phyloP scores from a whole-genome alignment of 2,113 vertebrate species.

The Anseranas semipalmata region DNA sequence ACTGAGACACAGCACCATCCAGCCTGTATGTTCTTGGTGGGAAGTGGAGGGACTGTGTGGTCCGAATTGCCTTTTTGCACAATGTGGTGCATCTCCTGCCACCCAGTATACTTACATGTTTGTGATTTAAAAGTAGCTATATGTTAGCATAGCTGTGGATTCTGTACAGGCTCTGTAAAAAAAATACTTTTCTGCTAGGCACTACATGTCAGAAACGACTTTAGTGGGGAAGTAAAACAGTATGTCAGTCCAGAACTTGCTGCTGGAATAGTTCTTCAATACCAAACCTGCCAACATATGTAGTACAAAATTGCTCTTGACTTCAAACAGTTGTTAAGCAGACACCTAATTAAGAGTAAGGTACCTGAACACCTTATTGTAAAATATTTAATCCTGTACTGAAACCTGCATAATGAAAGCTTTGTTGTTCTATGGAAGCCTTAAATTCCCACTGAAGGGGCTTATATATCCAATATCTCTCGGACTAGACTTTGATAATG shows the following conservation, averaged over 20 bases:
- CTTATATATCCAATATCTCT: neutral
- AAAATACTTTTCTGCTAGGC: neutral
- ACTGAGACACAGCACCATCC: neutral
- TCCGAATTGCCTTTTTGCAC: neutral
- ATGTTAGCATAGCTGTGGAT: neutral
- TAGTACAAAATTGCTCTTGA: neutral
- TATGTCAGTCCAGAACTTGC: neutral
- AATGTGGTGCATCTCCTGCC: neutral
- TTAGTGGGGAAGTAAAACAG: neutral
- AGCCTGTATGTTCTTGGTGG: neutral
- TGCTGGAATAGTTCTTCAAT: neutral
- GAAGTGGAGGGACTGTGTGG: neutral
- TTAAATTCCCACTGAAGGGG: neutral
- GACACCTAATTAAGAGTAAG: neutral
- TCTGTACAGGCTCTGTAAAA: neutral
- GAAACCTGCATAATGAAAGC: neutral
- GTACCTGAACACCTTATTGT: neutral
- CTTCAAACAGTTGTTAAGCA: neutral
- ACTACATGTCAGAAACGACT: neutral
- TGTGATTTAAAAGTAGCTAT: neutral
- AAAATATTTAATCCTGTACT: neutral
- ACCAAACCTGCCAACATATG: neutral
- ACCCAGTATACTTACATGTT: neutral
- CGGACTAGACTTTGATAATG: neutral
- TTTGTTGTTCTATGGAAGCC: neutral